Evolutionary conservation across 2,888 invertebrate genomes (phyloP).

Genomic region (Sinotaia quadrata): DNA sequence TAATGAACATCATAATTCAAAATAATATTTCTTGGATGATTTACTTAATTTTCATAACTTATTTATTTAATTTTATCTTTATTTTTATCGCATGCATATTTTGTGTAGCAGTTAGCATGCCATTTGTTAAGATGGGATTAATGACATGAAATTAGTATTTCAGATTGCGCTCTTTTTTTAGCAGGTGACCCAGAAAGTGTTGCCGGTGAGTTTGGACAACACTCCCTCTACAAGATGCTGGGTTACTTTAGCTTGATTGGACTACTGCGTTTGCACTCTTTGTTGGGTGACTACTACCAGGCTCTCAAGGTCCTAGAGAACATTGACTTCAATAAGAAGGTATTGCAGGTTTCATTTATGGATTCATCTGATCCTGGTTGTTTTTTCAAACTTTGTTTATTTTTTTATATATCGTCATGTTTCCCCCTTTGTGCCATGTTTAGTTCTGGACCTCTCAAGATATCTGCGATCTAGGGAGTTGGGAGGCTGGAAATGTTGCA

Average conservation of each 20-base stretch:
- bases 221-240: constrained; percentile 98
- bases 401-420: not conserved
- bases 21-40: no score
- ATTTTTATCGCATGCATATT: not conserved
- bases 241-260: constrained; percentile 99
- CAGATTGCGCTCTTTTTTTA: not conserved
- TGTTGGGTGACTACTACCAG: constrained; percentile 98
- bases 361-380: not conserved
- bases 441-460: no score
- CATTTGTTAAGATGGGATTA: not conserved
- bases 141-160: not conserved
- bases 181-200: constrained; percentile 82
- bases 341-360: constrained; percentile 56
- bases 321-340: constrained; percentile 87
- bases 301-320: constrained; percentile 84
- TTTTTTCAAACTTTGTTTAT: not conserved
- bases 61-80: not conserved
- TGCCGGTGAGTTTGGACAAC: constrained; percentile 95
- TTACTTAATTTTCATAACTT: no score
- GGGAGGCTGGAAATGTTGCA: no score
- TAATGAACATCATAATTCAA: no score
- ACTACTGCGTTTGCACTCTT: constrained; percentile 92
- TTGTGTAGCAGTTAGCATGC: not conserved
- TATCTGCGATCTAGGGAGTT: no score
- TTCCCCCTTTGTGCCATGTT: no score